These are phyloP conservation scores for Agrotis puta DNA, from an alignment of 2,888 invertebrate species.

Conservation along the genomic window DNA sequence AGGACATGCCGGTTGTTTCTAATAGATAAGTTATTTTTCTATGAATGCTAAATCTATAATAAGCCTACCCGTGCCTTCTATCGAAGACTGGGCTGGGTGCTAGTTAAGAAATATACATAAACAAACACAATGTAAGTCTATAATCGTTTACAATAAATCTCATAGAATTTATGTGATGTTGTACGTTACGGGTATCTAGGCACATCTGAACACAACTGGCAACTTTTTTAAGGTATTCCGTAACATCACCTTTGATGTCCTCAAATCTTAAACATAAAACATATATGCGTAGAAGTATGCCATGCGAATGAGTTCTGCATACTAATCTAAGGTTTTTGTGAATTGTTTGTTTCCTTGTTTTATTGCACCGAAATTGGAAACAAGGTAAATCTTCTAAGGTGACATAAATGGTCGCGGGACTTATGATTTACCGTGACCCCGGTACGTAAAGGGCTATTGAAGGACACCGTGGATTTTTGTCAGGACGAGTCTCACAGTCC, in stretches of 20 bases:
- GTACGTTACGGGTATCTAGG: background rate
- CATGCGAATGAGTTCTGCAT: slow-evolving; percentile 33
- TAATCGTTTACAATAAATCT: slow-evolving; percentile 1
- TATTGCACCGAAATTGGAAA: slow-evolving; percentile 49
- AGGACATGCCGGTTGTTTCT: too few relatives aligned
- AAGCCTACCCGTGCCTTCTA: too few relatives aligned
- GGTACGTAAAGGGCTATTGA: too few relatives aligned
- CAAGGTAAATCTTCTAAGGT: slow-evolving; percentile 52
- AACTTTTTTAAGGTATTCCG: slow-evolving; percentile 7
- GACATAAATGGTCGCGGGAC: too few relatives aligned
- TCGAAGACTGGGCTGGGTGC: too few relatives aligned
- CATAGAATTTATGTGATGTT: slow-evolving; percentile 17
- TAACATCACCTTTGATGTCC: slow-evolving; percentile 17
- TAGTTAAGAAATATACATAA: slow-evolving; percentile 12
- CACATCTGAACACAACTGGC: background rate
- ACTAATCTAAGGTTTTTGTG: slow-evolving; percentile 35
- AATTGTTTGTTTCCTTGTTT: slow-evolving; percentile 47
- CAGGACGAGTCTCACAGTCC: too few relatives aligned
- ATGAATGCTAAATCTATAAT: too few relatives aligned
- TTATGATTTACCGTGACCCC: too few relatives aligned
- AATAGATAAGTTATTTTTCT: too few relatives aligned
- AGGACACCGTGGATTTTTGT: too few relatives aligned
- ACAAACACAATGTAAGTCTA: background rate
- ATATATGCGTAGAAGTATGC: slow-evolving; percentile 17
- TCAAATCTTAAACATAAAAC: slow-evolving; percentile 30